Conservation (phyloP, 2,797 vertebrate species). For the Characodon lateralis region DNA sequence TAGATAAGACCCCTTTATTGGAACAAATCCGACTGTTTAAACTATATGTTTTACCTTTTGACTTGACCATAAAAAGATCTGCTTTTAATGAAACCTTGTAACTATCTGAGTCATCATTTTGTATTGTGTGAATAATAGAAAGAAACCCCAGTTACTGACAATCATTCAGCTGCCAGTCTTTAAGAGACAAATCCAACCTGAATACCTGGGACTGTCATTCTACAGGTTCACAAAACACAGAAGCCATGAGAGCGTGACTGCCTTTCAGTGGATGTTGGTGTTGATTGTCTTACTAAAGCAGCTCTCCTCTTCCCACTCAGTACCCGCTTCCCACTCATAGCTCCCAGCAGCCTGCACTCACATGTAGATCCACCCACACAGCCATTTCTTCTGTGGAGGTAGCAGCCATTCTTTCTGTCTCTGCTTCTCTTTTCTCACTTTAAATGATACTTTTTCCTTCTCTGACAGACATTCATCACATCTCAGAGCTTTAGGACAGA, state of each 20-base stretch:
- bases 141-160: slow-evolving; percentile 8
- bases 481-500: slow-evolving; percentile 32
- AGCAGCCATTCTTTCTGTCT: slow-evolving; percentile 58
- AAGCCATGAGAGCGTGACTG: slow-evolving; percentile 69
- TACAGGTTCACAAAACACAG: slow-evolving; percentile 58
- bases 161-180: slow-evolving; percentile 20
- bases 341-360: slow-evolving; percentile 76
- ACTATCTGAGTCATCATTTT: slow-evolving; percentile 14
- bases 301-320: slow-evolving; percentile 79
- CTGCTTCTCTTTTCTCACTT: slow-evolving; percentile 34
- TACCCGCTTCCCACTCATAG: slow-evolving; percentile 82
- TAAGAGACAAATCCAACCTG: slow-evolving; percentile 26
- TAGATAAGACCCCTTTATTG: neutral
- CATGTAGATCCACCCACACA: slow-evolving; percentile 77
- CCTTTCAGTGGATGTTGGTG: slow-evolving; percentile 68
- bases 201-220: slow-evolving; percentile 46
- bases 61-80: neutral
- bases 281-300: slow-evolving; percentile 73
- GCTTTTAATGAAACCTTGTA: slow-evolving; percentile 7
- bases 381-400: slow-evolving; percentile 68
- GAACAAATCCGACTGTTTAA: neutral
- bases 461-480: slow-evolving; percentile 54
- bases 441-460: slow-evolving; percentile 55
- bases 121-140: slow-evolving; percentile 16
- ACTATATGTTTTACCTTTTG: neutral